phyloP scores from a whole-genome alignment of 2,797 vertebrate species.

The Anolis apletophallus region DNA sequence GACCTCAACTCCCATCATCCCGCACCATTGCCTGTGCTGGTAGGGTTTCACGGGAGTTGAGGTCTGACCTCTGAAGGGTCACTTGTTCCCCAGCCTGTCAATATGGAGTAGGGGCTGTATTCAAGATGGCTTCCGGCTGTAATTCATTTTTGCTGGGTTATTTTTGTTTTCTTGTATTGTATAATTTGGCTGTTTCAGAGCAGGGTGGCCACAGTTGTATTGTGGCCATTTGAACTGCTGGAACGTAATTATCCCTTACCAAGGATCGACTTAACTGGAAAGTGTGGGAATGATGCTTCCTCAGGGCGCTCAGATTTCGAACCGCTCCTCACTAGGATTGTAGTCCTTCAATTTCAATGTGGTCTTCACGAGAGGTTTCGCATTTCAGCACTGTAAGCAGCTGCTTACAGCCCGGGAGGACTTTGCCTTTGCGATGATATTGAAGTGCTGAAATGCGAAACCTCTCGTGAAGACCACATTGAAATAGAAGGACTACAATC shows the following conservation, averaged over 20 bases:
- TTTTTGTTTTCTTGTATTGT: neutral
- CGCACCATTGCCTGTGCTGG: neutral
- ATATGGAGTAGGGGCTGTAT: neutral
- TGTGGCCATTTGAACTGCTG: neutral
- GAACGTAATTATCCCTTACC: neutral
- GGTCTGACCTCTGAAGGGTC: neutral
- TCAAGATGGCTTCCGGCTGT: neutral
- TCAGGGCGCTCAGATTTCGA: too few relatives aligned
- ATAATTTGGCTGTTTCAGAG: neutral
- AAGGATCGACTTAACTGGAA: neutral
- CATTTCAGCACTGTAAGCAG: too few relatives aligned
- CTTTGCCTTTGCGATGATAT: too few relatives aligned
- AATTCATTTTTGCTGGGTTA: constrained; percentile 22
- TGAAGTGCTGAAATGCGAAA: too few relatives aligned
- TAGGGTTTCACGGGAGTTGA: neutral
- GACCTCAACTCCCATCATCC: neutral
- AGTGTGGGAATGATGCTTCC: neutral
- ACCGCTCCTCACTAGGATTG: too few relatives aligned
- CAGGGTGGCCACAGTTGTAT: neutral
- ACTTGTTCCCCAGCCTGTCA: neutral
- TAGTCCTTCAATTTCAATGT: too few relatives aligned
- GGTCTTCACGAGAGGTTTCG: too few relatives aligned
- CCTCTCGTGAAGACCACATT: too few relatives aligned
- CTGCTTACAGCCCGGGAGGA: too few relatives aligned
- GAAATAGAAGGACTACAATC: too few relatives aligned